phyloP scores from a whole-genome alignment of 2,797 vertebrate species.

The Pelobates cultripes region DNA sequence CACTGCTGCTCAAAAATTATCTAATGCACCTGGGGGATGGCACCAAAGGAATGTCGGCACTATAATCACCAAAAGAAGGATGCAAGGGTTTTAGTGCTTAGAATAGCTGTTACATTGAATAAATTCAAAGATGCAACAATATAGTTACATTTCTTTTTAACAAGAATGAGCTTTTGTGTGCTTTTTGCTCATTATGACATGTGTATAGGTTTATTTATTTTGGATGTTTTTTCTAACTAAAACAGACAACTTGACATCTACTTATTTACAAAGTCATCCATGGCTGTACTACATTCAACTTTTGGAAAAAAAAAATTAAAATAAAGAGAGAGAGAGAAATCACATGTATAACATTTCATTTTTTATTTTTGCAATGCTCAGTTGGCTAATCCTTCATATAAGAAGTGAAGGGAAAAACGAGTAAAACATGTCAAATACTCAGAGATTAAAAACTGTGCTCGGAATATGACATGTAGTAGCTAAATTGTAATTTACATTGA shows the following conservation, averaged over 20 bases:
- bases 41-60: too few relatives aligned
- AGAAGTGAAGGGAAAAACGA: constrained; percentile 39
- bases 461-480: constrained; percentile 43
- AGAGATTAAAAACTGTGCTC: constrained; percentile 37
- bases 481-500: constrained; percentile 52
- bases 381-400: constrained; percentile 31
- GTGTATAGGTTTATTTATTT: too few relatives aligned
- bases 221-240: not conserved
- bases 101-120: too few relatives aligned
- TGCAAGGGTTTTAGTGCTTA: too few relatives aligned
- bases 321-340: constrained; percentile 7
- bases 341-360: constrained; percentile 19
- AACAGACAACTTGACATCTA: not conserved
- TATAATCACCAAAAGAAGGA: too few relatives aligned
- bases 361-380: constrained; percentile 12
- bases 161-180: too few relatives aligned
- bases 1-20: too few relatives aligned
- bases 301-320: not conserved
- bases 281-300: not conserved
- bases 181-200: too few relatives aligned
- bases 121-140: too few relatives aligned
- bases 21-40: too few relatives aligned
- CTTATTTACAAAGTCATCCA: not conserved
- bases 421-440: constrained; percentile 49
- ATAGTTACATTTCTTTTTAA: too few relatives aligned